phyloP scores from a whole-genome alignment of 2,888 invertebrate genomes.

The Leptarthrus brevirostris region DNA sequence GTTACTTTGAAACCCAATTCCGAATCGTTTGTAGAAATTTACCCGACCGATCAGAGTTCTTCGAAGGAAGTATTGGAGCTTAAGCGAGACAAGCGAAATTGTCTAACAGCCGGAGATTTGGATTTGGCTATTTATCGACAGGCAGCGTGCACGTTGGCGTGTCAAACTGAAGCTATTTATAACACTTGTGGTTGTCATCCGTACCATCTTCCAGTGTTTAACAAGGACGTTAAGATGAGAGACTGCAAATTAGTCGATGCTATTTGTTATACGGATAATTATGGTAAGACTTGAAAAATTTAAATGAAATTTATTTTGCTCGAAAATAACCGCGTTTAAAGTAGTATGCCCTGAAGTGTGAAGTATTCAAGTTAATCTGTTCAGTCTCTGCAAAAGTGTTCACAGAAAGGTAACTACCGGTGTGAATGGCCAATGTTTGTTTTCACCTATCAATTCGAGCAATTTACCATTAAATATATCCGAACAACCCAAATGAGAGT shows the following conservation, averaged over 20 bases:
- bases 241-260: constrained; percentile 64
- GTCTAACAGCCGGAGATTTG: constrained; percentile 63
- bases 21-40: constrained; percentile 65
- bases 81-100: constrained; percentile 62
- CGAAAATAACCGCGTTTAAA: too few relatives aligned
- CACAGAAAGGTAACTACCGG: too few relatives aligned
- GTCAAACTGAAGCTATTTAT: constrained; percentile 61
- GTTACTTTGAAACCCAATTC: constrained; percentile 63
- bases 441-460: too few relatives aligned
- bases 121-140: constrained; percentile 62
- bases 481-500: too few relatives aligned
- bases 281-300: constrained; percentile 58
- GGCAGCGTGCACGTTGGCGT: constrained; percentile 63
- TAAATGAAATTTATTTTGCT: neutral
- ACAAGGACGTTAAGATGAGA: constrained; percentile 55
- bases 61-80: constrained; percentile 64
- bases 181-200: constrained; percentile 64
- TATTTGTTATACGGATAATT: constrained; percentile 61
- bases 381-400: too few relatives aligned
- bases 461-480: too few relatives aligned
- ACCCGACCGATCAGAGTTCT: constrained; percentile 63
- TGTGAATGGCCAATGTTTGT: too few relatives aligned
- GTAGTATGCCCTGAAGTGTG: too few relatives aligned
- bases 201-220: constrained; percentile 61
- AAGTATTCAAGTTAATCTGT: too few relatives aligned